Evolutionary conservation across 2,797 vertebrate species (phyloP).

Genomic region (Pangasius djambal): DNA sequence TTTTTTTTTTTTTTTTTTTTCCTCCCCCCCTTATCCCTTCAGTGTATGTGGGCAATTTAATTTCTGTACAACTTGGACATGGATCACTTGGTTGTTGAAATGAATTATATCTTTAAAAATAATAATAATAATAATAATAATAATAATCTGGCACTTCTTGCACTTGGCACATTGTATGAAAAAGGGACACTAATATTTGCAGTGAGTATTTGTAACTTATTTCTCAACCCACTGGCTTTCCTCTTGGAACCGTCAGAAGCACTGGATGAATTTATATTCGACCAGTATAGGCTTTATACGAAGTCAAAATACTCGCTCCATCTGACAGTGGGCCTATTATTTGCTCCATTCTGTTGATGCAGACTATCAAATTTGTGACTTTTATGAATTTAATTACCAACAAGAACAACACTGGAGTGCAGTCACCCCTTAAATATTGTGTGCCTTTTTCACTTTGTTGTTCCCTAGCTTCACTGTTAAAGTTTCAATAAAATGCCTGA

Average conservation of each 20-base stretch:
- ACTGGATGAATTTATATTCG: not conserved
- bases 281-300: not conserved
- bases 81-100: not conserved
- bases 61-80: not conserved
- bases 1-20: not conserved
- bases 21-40: conserved; percentile 1
- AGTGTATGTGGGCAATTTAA: conserved; percentile 63
- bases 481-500: conserved; percentile 76
- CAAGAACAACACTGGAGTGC: not conserved
- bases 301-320: not conserved
- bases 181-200: not conserved
- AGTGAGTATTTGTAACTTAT: not conserved
- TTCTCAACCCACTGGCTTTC: not conserved
- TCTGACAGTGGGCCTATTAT: not conserved
- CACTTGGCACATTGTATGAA: not conserved
- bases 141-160: not conserved
- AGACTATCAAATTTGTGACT: not conserved
- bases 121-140: not conserved
- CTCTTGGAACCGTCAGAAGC: not conserved
- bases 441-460: conserved; percentile 67
- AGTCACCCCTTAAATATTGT: conserved; percentile 52
- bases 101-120: not conserved
- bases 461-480: conserved; percentile 58
- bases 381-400: not conserved
- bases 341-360: not conserved